These are phyloP conservation scores for Lampris incognitus DNA, from an alignment of 2,113 vertebrate genomes.

Conservation along the genomic window DNA sequence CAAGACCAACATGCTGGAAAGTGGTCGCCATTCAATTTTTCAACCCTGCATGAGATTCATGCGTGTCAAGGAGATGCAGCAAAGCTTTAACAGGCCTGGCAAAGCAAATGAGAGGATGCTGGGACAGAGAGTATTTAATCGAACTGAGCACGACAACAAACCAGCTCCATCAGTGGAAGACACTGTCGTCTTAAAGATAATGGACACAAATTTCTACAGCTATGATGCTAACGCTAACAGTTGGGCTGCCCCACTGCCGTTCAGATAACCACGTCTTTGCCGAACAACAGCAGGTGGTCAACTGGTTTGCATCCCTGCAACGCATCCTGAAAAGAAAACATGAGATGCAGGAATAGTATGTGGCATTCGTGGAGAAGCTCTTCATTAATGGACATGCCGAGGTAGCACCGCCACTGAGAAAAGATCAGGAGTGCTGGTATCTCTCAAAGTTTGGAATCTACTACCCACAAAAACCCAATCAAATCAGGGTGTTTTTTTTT, in stretches of 20 bases:
- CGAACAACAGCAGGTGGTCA: too few relatives aligned
- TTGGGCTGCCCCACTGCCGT: not conserved
- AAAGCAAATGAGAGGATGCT: not conserved
- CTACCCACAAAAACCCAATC: too few relatives aligned
- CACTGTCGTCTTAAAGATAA: constrained; percentile 15
- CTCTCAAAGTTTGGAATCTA: too few relatives aligned
- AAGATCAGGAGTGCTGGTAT: too few relatives aligned
- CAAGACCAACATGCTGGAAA: constrained; percentile 12
- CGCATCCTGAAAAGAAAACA: too few relatives aligned
- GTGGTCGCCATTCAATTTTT: constrained; percentile 6
- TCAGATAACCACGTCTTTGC: too few relatives aligned
- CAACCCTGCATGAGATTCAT: constrained; percentile 9
- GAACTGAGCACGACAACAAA: constrained; percentile 20
- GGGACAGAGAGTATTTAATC: constrained; percentile 6
- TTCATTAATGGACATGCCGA: too few relatives aligned
- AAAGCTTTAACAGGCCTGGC: not conserved
- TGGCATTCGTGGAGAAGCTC: too few relatives aligned
- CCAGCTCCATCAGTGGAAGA: constrained; percentile 28
- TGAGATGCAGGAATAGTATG: too few relatives aligned
- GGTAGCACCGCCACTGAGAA: too few relatives aligned
- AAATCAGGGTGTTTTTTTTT: too few relatives aligned
- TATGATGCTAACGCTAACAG: not conserved
- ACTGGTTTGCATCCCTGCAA: too few relatives aligned
- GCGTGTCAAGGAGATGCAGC: constrained; percentile 8
- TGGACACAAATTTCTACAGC: constrained; percentile 27